Conservation (phyloP, 2,888 invertebrate genomes). For the Rhingia rostrata region DNA sequence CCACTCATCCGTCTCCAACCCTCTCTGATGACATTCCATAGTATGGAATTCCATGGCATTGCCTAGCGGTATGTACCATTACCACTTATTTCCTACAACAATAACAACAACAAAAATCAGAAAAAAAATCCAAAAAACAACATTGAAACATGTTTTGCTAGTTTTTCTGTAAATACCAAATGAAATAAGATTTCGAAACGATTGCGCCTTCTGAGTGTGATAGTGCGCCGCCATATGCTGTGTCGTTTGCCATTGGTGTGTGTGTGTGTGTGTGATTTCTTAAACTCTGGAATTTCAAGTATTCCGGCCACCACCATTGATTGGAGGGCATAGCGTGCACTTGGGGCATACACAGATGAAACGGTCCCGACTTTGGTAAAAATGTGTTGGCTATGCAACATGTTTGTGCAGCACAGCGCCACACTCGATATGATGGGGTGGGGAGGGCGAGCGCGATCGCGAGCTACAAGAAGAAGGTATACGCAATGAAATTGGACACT, state of each 20-base stretch:
- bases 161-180: constrained; percentile 73
- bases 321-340: constrained; percentile 66
- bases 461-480: constrained; percentile 16
- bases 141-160: constrained; percentile 73
- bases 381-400: constrained; percentile 68
- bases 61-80: constrained; percentile 73
- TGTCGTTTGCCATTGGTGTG: background rate
- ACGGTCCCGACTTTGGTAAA: constrained; percentile 53
- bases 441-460: background rate
- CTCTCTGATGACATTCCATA: constrained; percentile 49
- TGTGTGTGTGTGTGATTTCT: constrained; percentile 61
- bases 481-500: constrained; percentile 69
- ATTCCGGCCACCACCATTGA: constrained; percentile 71
- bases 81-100: constrained; percentile 67
- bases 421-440: constrained; percentile 21
- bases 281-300: constrained; percentile 73
- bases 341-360: constrained; percentile 65
- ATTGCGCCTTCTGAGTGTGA: constrained; percentile 60
- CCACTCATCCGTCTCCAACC: too few species aligned
- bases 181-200: constrained; percentile 74
- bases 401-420: constrained; percentile 72
- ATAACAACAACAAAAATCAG: constrained; percentile 36
- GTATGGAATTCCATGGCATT: constrained; percentile 68
- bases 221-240: constrained; percentile 3
- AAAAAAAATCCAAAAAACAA: constrained; percentile 38